Evolutionary conservation across 23 tunicate genomes (phyloP), one percentile per base, ranked within the genome.

Genomic region (Pegea sp.): DNA sequence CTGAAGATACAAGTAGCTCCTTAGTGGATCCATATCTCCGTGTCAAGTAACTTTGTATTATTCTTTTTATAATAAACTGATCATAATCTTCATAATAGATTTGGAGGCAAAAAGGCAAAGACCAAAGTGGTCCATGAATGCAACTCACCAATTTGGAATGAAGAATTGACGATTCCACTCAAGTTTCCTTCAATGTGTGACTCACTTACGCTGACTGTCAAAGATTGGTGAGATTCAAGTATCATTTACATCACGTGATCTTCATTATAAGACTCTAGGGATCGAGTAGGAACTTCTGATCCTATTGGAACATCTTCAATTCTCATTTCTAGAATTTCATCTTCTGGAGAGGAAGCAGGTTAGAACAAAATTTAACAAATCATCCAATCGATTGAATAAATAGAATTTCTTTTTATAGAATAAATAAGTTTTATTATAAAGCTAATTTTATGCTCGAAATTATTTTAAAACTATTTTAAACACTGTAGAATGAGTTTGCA

Each of bases 131-230:
- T 84, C 8, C 69, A 84, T 46, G 66, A 53, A 31, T 49, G 54
- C 24, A 84, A 84, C 38, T 60, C 65, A 58, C 95, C 95, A 5
- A 72, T 63, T 27, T 84, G 81, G 81, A 68, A 84, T 51, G 84
- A 84, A 33, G 95, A 84, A 58, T 64, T 84, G 0, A 31, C 72
- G 19, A 59, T 84, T 18, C 95, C 95, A 3, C 33, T 84, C 33
- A 84, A 84, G 53, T 84, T 84, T 53, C 95, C 95, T 18, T 84
- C 95, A 16, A 84, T 84, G 95, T 84, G 95, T 30, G 95, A 84
- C 66, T 32, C 76, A 42, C 62, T 84, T 8, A 70, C 63, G 53
- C 54, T 84, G 18, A 63, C 76, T 7, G 33, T 84, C 5, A 75
- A 62, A 48, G 95, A 84, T 58, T 84, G 95, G 95, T 84, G 31